Conservation (phyloP, 2,113 vertebrate genomes). For the Hemichromis elongatus region DNA sequence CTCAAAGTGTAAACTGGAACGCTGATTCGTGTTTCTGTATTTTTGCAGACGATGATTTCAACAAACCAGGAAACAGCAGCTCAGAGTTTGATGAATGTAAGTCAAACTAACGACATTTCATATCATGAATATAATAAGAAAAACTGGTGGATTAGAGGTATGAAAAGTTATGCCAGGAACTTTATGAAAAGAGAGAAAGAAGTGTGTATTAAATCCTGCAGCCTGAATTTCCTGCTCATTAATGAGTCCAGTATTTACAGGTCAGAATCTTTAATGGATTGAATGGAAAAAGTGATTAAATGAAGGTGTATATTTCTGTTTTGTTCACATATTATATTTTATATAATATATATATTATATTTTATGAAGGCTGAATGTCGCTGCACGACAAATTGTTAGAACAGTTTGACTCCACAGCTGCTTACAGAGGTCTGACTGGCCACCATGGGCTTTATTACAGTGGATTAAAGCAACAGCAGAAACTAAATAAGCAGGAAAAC, state of each 20-base stretch:
- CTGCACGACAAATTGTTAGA: too few relatives aligned
- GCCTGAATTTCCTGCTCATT: rapidly evolving
- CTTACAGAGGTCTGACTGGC: too few relatives aligned
- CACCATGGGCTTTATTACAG: too few relatives aligned
- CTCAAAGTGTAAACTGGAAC: too few relatives aligned
- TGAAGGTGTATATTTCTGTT: background rate
- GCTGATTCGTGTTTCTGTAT: background rate
- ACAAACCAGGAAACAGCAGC: background rate
- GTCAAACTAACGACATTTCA: background rate
- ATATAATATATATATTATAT: too few relatives aligned
- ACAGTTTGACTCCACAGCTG: too few relatives aligned
- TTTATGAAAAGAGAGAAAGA: rapidly evolving
- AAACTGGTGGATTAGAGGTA: background rate
- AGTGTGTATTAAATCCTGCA: background rate
- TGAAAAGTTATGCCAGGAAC: background rate
- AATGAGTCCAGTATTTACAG: rapidly evolving
- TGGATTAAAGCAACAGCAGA: too few relatives aligned
- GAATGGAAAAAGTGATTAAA: background rate
- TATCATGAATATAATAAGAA: background rate
- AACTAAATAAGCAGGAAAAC: too few relatives aligned
- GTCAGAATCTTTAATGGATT: rapidly evolving
- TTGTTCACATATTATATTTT: background rate
- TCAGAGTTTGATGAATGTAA: background rate
- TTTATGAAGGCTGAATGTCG: too few relatives aligned
- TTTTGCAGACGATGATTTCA: background rate